Base-by-base conservation (phyloP, 2,888 invertebrate species). In the Crocallis elinguaria region DNA sequence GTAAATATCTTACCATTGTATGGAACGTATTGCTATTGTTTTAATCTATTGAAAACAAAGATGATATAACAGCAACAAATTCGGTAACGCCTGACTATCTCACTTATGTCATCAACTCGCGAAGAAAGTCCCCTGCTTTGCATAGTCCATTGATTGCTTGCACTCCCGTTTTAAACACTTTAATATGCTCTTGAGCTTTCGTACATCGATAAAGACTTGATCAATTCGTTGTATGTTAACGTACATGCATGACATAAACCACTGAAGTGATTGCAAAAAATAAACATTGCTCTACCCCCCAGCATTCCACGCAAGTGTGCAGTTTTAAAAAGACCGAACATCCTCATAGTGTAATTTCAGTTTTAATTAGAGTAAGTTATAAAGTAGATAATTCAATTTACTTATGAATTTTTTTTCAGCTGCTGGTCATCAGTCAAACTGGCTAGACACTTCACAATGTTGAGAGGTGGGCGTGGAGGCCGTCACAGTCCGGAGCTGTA, bases 401-500 rank as follows among this genome's bases (percentile, higher is more conserved):
- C n/a, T n/a, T n/a, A n/a, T n/a, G n/a, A n/a, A n/a, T n/a, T 12
- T 60, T 42, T 66, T 68, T 57, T 67, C 82, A 90, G 89, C 74
- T 74, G 78, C 84, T 85, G 88, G 77, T 81, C 66, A 79, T 80
- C 64, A 64, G 63, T 79, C 62, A 70, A 71, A 71, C 70, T 71
- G 77, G 73, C 67, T 71, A 80, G 86, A 88, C 80, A 69, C 82
- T 80, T 86, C 92, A 92, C 90, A 74, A 92, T 92, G 92, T 92
- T 92, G 91, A 92, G 92, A 91, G 89, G 91, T 88, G 91, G 91
- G 84, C 91, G 91, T 77, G 90, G 88, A 80, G 92, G 92, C 84
- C 90, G 92, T 83, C 92, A 92, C 90, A 92, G 92, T 92, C 95
- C 96, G 64, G 96, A 96, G 91, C 93, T 96, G 84, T 96, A 96